Evolutionary conservation across 2,113 vertebrate genomes (phyloP).

Genomic region (Trogon melanurus): DNA sequence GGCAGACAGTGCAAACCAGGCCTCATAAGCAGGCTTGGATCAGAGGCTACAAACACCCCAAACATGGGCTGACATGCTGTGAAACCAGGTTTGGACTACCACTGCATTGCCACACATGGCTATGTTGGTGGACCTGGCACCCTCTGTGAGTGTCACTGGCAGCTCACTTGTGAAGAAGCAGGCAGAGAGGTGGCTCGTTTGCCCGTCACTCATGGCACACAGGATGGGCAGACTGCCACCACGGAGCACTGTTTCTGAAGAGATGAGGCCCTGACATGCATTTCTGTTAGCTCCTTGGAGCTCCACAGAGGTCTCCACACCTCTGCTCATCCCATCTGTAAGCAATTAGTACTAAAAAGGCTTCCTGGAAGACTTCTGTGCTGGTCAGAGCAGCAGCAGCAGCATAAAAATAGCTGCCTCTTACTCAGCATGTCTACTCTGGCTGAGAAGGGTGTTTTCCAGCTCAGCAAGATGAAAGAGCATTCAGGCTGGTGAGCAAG

Average conservation of each 20-base stretch:
- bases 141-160: background rate
- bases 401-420: background rate
- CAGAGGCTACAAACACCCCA: background rate
- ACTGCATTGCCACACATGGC: background rate
- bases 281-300: background rate
- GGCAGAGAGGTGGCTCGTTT: background rate
- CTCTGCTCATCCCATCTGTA: background rate
- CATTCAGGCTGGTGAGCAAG: background rate
- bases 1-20: background rate
- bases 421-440: constrained; percentile 11
- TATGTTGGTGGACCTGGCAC: background rate
- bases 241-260: background rate
- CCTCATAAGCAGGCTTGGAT: background rate
- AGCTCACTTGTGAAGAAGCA: background rate
- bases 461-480: background rate
- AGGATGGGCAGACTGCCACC: background rate
- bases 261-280: background rate
- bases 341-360: background rate
- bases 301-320: background rate
- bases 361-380: background rate
- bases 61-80: background rate
- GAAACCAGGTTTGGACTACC: background rate
- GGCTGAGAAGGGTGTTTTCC: background rate
- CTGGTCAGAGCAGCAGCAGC: background rate
- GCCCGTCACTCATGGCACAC: fast-evolving